Evolutionary conservation across 1,140 invertebrate species (phyloP), one percentile per base, ranked within the genome.

Genomic region (Halyomorpha halys): DNA sequence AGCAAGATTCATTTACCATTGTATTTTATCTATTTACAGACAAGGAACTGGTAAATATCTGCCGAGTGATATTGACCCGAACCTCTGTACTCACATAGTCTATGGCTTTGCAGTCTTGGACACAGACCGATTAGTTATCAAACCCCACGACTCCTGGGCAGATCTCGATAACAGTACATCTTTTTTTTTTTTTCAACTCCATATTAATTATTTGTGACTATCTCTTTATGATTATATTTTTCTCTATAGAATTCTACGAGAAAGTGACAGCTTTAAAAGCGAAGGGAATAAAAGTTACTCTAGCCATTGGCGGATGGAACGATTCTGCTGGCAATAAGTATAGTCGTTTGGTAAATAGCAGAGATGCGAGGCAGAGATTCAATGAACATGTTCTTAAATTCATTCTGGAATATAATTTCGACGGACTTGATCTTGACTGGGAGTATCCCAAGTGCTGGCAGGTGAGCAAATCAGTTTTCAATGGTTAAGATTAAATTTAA

Each of bases 381-480:
- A 77, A 82, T 25, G 65, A 73, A 0, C 76, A 81, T 45, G 78
- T 79, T 15, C 65, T 83, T 3, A 67, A 76, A 34, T 82, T 83
- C 62, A 75, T 84, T 61, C 72, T 77, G 54, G 78, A 81, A 61
- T 77, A 83, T 64, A 75, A 77, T 18, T 84, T 84, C 66, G 79
- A 83, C 66, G 82, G 82, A 4, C 69, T 84, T 3, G 82, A 84
- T 72, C 71, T 84, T 13, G 83, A 85, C 65, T 85, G 83, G 83
- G 83, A 85, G 66, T 85, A 87, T 74, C 86, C 86, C 1, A 81
- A 80, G 69, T 86, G 85, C 68, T 85, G 82, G 79, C 82, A 86
- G 77, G 83, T 84, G 70, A 73, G 64, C 68, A 54, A 59, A 21
- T 49, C 18, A 60, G 16, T 62, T 45, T n/a, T 19, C 13, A 6